Evolutionary conservation across 2,888 invertebrate species (phyloP).

Genomic region (Glaucopsyche alexis): DNA sequence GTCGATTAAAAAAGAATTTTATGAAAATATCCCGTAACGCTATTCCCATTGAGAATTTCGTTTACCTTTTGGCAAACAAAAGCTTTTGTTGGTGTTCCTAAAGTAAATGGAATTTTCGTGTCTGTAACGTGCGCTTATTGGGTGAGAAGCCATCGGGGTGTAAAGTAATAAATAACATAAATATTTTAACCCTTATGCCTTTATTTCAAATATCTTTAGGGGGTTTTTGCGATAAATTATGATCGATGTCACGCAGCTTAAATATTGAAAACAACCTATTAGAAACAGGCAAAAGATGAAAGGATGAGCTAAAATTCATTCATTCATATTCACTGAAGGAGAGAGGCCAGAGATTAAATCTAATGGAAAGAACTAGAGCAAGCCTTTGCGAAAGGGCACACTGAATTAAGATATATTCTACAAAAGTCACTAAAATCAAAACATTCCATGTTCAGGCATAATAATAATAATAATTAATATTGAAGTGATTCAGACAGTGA

Average conservation of each 20-base stretch:
- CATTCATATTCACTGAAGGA: too few species aligned
- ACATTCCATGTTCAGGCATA: too few species aligned
- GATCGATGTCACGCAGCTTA: neutral
- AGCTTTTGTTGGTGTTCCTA: conserved; percentile 23
- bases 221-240: conserved; percentile 11
- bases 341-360: too few species aligned
- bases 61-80: conserved; percentile 28
- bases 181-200: conserved; percentile 9
- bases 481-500: too few species aligned
- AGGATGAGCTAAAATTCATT: too few species aligned
- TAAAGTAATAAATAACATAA: conserved; percentile 24
- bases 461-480: too few species aligned
- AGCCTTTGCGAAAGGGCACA: too few species aligned
- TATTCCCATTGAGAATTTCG: conserved; percentile 27
- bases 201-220: conserved; percentile 1
- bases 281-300: too few species aligned
- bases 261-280: too few species aligned
- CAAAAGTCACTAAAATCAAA: too few species aligned
- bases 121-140: conserved; percentile 10
- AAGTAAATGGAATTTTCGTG: conserved; percentile 31
- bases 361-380: too few species aligned
- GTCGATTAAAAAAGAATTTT: conserved; percentile 16
- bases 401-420: too few species aligned
- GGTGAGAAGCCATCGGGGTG: conserved; percentile 6
- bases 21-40: conserved; percentile 17